Base-by-base conservation (phyloP, 2,888 invertebrate genomes). In the Tetanocera ferruginea region DNA sequence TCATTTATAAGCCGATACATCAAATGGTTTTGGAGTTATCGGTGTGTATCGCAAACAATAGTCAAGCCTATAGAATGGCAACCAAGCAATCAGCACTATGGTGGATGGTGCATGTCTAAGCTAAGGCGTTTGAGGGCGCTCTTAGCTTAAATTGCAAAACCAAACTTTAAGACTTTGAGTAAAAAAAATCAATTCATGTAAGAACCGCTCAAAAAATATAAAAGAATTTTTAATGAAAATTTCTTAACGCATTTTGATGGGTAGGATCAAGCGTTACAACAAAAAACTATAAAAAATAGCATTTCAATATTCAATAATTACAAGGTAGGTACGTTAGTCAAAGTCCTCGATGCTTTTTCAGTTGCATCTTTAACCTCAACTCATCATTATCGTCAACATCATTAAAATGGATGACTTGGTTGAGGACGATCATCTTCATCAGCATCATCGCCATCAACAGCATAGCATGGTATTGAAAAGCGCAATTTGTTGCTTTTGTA, bases 261-360 rank as follows among this genome's bases (percentile, higher is more conserved):
- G 43, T 0, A 37, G 19, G 67, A 67, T n/a, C 34, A n/a, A 28
- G 64, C 17, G 31, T 31, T 34, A n/a, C 19, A n/a, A n/a, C n/a
- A 37, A 34, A 37, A 37, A 66, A 66, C n/a, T 11, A n/a, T n/a
- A 43, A 67, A 34, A n/a, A 43, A 67, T 6, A 3, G 67, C 67
- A 67, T 67, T 67, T 67, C 67, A 67, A 67, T 67, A 67, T 67
- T 67, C 67, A 67, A 67, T 67, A 37, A 66, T 37, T 17, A 14
- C 34, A 5, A 19, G 34, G 62, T n/a, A 28, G 62, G 34, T 34
- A 66, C 66, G 28, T 34, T 19, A 66, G 31, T 6, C 64, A 31
- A 25, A 34, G 6, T 19, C 0, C 57, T 9, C 57, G 19, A 25
- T 57, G 8, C 3, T 9, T 23, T 23, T n/a, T 34, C 67, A n/a